These are phyloP conservation scores for Choloepus hoffmanni DNA, from an alignment of 2,113 vertebrate genomes.

Conservation along the genomic window DNA sequence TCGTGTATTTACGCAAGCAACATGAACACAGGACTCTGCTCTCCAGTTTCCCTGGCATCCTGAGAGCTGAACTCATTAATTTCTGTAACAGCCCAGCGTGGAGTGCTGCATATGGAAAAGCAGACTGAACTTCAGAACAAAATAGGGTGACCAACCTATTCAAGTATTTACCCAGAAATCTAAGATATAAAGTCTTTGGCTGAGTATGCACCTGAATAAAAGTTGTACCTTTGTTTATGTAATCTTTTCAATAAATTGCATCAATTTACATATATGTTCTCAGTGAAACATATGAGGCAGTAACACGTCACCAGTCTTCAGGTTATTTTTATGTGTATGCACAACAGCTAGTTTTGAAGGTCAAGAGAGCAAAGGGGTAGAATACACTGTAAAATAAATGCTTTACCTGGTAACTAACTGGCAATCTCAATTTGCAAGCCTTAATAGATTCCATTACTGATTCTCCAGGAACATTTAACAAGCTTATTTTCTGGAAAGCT, in stretches of 20 bases:
- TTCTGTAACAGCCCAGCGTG: not conserved
- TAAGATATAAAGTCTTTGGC: not conserved
- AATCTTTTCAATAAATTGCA: not conserved
- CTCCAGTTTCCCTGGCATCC: slow-evolving; percentile 56
- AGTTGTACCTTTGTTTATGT: not conserved
- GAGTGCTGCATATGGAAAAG: not conserved
- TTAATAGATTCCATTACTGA: not conserved
- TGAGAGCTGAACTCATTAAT: slow-evolving; percentile 13
- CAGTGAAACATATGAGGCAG: not conserved
- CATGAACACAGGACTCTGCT: not conserved
- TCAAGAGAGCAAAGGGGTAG: not conserved
- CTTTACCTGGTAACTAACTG: not conserved
- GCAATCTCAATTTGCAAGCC: slow-evolving; percentile 4
- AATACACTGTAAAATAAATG: not conserved
- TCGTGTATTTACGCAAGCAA: slow-evolving; percentile 63
- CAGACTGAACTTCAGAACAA: not conserved
- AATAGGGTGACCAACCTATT: not conserved
- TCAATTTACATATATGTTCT: not conserved
- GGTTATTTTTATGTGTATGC: not conserved
- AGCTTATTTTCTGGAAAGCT: not conserved
- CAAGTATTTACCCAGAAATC: not conserved
- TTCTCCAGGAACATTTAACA: not conserved
- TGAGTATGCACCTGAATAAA: not conserved
- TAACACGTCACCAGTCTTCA: not conserved
- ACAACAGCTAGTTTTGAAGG: not conserved